Percentiles rank a stretch among this genome's conserved stretches.
Conservation (phyloP, 2,113 vertebrate genomes). For the Nannobrachium achirus region DNA sequence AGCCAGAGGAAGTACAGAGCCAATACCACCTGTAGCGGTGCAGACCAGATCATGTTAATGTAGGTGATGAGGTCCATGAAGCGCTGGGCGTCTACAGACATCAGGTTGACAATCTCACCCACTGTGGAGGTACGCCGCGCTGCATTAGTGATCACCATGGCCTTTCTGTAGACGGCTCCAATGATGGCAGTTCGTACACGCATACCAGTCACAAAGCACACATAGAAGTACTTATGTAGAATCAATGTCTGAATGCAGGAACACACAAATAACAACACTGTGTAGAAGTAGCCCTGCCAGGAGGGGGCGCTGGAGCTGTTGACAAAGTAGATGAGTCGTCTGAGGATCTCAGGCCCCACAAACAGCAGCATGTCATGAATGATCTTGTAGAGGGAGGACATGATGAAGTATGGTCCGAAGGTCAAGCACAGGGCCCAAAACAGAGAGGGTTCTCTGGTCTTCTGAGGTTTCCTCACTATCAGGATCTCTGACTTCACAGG, state of each 20-base stretch:
- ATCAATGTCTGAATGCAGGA: conserved; percentile 91
- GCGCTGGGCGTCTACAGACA: conserved; percentile 97
- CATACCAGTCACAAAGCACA: conserved; percentile 97
- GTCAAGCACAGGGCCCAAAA: conserved; percentile 89
- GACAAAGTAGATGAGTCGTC: conserved; percentile 91
- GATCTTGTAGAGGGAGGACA: conserved; percentile 93
- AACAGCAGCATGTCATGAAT: conserved; percentile 96
- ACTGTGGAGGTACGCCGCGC: conserved; percentile 92
- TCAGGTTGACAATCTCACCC: conserved; percentile 97
- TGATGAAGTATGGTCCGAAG: conserved; percentile 94
- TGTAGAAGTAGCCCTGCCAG: conserved; percentile 96
- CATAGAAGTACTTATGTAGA: conserved; percentile 96
- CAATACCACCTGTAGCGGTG: conserved; percentile 91
- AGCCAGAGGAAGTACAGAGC: conserved; percentile 95
- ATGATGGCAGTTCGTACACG: conserved; percentile 91
- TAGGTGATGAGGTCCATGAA: conserved; percentile 98
- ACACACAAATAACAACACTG: conserved; percentile 86
- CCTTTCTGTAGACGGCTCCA: conserved; percentile 94
- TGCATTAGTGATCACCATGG: conserved; percentile 91
- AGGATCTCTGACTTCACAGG: conserved; percentile 86
- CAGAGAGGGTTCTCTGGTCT: conserved; percentile 84
- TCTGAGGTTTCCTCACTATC: conserved; percentile 78
- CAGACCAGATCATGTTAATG: conserved; percentile 99
- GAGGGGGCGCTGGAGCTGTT: conserved; percentile 82
- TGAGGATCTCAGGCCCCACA: conserved; percentile 87